Evolutionary conservation across 2,113 vertebrate species (phyloP), one percentile per base, ranked within the genome.

Genomic region (Rutilus rutilus): DNA sequence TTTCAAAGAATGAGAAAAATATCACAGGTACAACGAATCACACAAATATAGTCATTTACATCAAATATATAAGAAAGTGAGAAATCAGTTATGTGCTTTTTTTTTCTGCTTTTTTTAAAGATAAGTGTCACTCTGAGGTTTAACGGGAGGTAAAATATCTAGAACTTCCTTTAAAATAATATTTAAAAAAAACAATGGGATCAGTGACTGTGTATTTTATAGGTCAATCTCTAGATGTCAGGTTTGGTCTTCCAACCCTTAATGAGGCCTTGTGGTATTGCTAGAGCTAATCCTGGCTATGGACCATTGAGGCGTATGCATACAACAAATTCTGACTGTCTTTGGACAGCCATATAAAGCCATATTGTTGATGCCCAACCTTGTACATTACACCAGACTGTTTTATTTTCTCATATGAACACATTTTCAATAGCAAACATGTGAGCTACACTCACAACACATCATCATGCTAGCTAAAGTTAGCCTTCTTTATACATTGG

Each of bases 11-110:
- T 69, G 47, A 84, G 74, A 80, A 86, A 79, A 87, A 71, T 86
- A 42, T 62, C 86, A 89, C 89, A 83, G 71, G 89, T 84, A 88
- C 65, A 89, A 89, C 90, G 47, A 90, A 85, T 91, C 88, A 92
- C 91, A 93, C 89, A 89, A 89, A 90, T 74, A 88, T 76, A 83
- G 67, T 87, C 65, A 36, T 77, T 59, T 77, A 89, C 88, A 87
- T 73, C 76, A 54, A 75, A 85, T 89, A 82, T 78, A 87, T 80
- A 50, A 85, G 77, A 86, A 73, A 45, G 69, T 19, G 11, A 67
- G 62, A 84, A 84, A 75, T 86, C 30, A 71, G 82, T 47, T 60
- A 50, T 87, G 86, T 88, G 52, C 30, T 45, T 73, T 80, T 47
- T 47, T 33, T 27, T 74, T 64, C 39, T 42, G 8, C 15, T 33